These are phyloP conservation scores for Montipora foliosa DNA, from an alignment of 64 coral and sea anemone species.

Conservation along the genomic window DNA sequence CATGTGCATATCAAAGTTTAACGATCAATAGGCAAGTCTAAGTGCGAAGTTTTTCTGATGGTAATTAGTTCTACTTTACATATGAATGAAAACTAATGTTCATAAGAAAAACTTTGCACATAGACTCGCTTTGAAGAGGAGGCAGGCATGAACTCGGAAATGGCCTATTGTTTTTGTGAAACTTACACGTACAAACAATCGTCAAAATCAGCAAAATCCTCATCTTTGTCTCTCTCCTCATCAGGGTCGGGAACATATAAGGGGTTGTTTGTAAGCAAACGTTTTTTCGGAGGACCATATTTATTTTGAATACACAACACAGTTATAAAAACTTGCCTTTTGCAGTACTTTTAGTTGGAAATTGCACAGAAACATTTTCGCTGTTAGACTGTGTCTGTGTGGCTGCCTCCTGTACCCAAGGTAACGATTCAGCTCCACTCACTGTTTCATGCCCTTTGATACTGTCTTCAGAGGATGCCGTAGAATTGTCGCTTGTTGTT, in stretches of 20 bases:
- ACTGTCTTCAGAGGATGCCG: background rate
- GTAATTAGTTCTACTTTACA: background rate
- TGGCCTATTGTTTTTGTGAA: no score
- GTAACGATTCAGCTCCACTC: background rate
- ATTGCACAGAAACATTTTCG: background rate
- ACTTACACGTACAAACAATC: no score
- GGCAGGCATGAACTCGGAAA: no score
- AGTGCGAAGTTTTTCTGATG: background rate
- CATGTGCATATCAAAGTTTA: no score
- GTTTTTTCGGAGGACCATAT: background rate
- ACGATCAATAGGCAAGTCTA: background rate
- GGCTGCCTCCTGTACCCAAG: background rate
- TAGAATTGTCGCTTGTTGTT: background rate
- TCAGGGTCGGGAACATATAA: background rate
- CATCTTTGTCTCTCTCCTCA: background rate
- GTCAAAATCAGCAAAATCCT: background rate
- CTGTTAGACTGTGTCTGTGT: slow-evolving; percentile 16
- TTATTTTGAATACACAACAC: no score
- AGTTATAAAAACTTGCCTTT: background rate
- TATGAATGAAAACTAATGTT: no score
- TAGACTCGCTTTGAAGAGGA: no score
- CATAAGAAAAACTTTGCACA: no score
- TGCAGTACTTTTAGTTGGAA: background rate
- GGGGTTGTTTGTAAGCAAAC: background rate
- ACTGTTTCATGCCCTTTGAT: background rate